Conservation (phyloP, 2,888 invertebrate genomes). For the Pocota personata region DNA sequence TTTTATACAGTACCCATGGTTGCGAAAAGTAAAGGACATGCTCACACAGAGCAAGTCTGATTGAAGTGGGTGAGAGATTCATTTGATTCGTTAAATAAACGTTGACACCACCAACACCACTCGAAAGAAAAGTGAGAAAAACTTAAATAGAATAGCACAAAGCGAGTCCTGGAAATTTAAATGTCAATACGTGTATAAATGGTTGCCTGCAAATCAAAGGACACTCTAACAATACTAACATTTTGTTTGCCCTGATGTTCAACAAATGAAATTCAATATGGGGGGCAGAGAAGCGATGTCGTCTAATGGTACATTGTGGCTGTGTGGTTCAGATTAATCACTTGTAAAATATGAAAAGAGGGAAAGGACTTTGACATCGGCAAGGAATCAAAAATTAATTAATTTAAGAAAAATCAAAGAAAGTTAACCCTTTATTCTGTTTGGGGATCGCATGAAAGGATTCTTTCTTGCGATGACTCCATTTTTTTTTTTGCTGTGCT, state of each 20-base stretch:
- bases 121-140: neutral
- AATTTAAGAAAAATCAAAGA: constrained; percentile 64
- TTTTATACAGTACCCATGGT: neutral
- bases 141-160: constrained; percentile 21
- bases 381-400: constrained; percentile 64
- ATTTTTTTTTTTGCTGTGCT: neutral
- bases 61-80: constrained; percentile 62
- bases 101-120: constrained; percentile 34
- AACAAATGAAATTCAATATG: constrained; percentile 16
- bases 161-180: constrained; percentile 61
- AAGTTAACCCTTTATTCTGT: constrained; percentile 30
- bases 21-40: constrained; percentile 50
- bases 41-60: constrained; percentile 19
- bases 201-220: constrained; percentile 64
- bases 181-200: constrained; percentile 68
- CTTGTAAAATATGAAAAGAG: constrained; percentile 59
- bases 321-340: constrained; percentile 56
- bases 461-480: constrained; percentile 40
- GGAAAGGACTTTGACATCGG: neutral
- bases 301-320: neutral
- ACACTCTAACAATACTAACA: constrained; percentile 41
- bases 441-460: constrained; percentile 28
- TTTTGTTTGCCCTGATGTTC: constrained; percentile 54
- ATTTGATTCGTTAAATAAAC: constrained; percentile 72
- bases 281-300: neutral